phyloP scores from a whole-genome alignment of 2,888 invertebrate species.

The Rosalia funebris region DNA sequence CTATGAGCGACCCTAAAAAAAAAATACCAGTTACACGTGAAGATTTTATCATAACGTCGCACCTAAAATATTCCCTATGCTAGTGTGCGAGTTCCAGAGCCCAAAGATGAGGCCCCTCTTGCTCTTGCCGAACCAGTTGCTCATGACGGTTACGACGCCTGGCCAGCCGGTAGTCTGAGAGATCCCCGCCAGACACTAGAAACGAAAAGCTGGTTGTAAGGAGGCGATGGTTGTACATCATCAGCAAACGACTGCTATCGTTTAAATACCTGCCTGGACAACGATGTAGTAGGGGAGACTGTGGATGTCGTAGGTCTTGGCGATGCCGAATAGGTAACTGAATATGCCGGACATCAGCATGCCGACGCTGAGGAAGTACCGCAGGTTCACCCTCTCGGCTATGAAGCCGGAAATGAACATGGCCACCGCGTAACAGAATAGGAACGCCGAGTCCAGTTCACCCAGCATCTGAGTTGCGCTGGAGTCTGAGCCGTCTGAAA shows the following conservation, averaged over 20 bases:
- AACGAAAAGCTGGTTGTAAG: not conserved
- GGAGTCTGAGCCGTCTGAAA: constrained; percentile 72
- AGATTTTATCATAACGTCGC: not conserved
- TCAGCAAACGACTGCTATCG: too few relatives aligned
- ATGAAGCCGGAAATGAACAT: constrained; percentile 93
- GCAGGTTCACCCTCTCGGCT: constrained; percentile 89
- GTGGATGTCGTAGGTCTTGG: constrained; percentile 83
- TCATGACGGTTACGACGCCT: constrained; percentile 90
- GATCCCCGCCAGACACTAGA: constrained; percentile 81
- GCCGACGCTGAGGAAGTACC: constrained; percentile 90
- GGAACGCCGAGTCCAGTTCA: constrained; percentile 88
- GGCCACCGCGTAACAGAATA: constrained; percentile 90
- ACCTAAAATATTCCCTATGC: constrained; percentile 94
- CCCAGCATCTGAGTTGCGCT: constrained; percentile 85
- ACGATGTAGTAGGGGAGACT: constrained; percentile 82
- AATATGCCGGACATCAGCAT: constrained; percentile 90
- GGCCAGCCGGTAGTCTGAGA: constrained; percentile 97
- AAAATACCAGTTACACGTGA: constrained; percentile 1
- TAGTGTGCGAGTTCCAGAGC: constrained; percentile 97
- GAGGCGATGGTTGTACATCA: too few relatives aligned
- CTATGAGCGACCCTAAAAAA: constrained; percentile 78
- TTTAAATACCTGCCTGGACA: constrained; percentile 75
- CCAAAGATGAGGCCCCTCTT: constrained; percentile 94
- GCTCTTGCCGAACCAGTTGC: constrained; percentile 96
- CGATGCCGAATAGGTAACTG: constrained; percentile 90